Percentiles rank a stretch among this genome's conserved stretches.
phyloP scores from a whole-genome alignment of 1,140 invertebrate species.

The Pseudachorutes palmiensis region DNA sequence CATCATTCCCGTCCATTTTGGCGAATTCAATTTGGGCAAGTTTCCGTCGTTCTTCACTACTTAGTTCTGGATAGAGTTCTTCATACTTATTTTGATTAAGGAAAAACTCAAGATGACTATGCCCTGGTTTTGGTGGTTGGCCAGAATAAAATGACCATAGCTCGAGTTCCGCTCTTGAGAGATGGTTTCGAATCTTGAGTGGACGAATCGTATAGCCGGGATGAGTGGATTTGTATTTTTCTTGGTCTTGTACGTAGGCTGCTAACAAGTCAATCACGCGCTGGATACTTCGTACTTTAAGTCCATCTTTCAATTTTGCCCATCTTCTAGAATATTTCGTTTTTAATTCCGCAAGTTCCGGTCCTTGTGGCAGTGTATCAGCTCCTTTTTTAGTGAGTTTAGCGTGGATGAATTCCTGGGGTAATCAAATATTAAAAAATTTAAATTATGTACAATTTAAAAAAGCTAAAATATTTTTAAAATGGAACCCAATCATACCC shows the following conservation, averaged over 20 bases:
- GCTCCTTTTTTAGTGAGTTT: constrained; percentile 13
- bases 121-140: constrained; percentile 8
- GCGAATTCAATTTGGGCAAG: constrained; percentile 13
- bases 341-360: constrained; percentile 21
- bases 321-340: constrained; percentile 17
- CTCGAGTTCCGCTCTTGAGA: constrained; percentile 19
- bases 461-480: too few relatives aligned
- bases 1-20: constrained; percentile 1
- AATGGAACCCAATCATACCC: too few relatives aligned
- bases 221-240: constrained; percentile 14
- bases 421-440: constrained; percentile 9
- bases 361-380: not conserved
- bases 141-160: constrained; percentile 19
- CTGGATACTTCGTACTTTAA: constrained; percentile 25
- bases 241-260: constrained; percentile 4
- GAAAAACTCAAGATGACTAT: not conserved
- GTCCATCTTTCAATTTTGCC: constrained; percentile 12
- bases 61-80: constrained; percentile 13
- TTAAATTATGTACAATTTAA: not conserved
- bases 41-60: not conserved
- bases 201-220: constrained; percentile 5
- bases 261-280: constrained; percentile 4
- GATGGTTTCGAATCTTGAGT: constrained; percentile 11
- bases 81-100: too few relatives aligned
- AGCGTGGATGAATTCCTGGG: constrained; percentile 14